A percentile compares a stretch with the other conserved stretches of the same genome.
Evolutionary conservation across 1,140 invertebrate species (phyloP).

Genomic region (Calycopis cecrops): DNA sequence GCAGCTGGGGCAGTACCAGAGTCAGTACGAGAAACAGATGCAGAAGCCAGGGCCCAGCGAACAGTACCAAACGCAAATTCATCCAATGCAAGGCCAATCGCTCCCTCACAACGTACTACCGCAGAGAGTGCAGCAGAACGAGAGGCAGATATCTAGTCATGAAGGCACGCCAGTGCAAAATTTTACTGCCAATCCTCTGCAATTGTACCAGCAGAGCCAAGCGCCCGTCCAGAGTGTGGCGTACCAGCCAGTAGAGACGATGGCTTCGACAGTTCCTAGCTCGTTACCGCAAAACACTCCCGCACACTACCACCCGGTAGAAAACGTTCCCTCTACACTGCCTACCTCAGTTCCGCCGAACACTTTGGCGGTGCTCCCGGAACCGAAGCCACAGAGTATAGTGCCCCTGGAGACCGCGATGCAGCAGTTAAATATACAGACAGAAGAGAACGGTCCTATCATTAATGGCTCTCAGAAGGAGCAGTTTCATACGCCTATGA

Average conservation of each 20-base stretch:
- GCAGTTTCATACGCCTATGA: slow-evolving; percentile 60
- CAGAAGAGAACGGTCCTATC: slow-evolving; percentile 40
- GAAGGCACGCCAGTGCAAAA: slow-evolving; percentile 72
- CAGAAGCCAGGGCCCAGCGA: slow-evolving; percentile 51
- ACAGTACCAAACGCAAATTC: slow-evolving; percentile 48
- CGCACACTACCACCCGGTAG: slow-evolving; percentile 28
- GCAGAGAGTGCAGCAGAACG: slow-evolving; percentile 56
- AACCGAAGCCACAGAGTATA: slow-evolving; percentile 15
- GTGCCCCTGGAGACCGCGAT: slow-evolving; percentile 31
- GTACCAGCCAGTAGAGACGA: slow-evolving; percentile 29
- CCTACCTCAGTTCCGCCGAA: slow-evolving; percentile 21
- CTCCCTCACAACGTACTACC: slow-evolving; percentile 55
- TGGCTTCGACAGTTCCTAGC: slow-evolving; percentile 32
- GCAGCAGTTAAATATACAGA: slow-evolving; percentile 45
- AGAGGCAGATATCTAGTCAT: slow-evolving; percentile 72
- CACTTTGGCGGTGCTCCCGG: neutral
- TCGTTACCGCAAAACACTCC: slow-evolving; percentile 35
- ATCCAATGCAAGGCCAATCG: slow-evolving; percentile 58
- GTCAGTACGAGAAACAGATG: slow-evolving; percentile 44
- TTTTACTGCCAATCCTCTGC: slow-evolving; percentile 61
- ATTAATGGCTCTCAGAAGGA: slow-evolving; percentile 45
- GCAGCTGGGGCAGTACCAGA: slow-evolving; percentile 57
- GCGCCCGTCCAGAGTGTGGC: slow-evolving; percentile 37
- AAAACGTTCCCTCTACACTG: slow-evolving; percentile 26
- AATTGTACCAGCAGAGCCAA: slow-evolving; percentile 59